Base-by-base conservation (phyloP, 2,797 vertebrate species). In the Enoplosus armatus region DNA sequence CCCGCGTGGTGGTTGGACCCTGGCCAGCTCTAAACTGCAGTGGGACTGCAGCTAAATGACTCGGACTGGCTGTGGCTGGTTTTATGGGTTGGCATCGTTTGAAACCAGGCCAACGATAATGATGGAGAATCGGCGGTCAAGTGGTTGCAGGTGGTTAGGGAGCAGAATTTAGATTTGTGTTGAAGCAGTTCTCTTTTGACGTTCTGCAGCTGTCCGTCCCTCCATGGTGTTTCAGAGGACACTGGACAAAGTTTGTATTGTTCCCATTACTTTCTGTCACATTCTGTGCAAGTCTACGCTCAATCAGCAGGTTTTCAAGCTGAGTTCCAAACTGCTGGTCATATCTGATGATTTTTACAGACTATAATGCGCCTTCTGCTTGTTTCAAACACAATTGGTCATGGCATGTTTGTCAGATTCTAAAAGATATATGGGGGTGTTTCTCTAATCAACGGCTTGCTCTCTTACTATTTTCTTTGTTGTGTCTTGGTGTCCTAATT, bases 101-200 rank as follows among this genome's bases (percentile, higher is more conserved):
- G 88, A 93, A 85, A 80, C 75, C 63, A 8, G 77, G 84, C 87
- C 91, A 91, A 69, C 27, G 73, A 90, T 92, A 91, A 92, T 89
- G 90, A 90, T 67, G 85, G 73, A 87, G 87, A 91, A 87, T 80
- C 47, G 29, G 67, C 61, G 83, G 91, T 91, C 89, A 91, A 93
- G 89, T 90, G 89, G 68, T 93, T 89, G 85, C 92, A 93, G 91
- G 92, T 92, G 89, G 86, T 90, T 90, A 75, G 47, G 78, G 87
- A 92, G 87, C 85, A 87, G 72, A 81, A 85, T 88, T 83, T 87
- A 84, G 78, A 88, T 82, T 82, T 85, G 60, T 72, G 76, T 87
- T 43, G 66, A 80, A 64, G 72, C 66, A 3, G 14, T 68, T 72
- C 53, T 37, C 53, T 50, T 81, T 80, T 76, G 72, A 82, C 56